Base-by-base conservation (phyloP, 2,888 invertebrate species). In the Bombyx huttoni region DNA sequence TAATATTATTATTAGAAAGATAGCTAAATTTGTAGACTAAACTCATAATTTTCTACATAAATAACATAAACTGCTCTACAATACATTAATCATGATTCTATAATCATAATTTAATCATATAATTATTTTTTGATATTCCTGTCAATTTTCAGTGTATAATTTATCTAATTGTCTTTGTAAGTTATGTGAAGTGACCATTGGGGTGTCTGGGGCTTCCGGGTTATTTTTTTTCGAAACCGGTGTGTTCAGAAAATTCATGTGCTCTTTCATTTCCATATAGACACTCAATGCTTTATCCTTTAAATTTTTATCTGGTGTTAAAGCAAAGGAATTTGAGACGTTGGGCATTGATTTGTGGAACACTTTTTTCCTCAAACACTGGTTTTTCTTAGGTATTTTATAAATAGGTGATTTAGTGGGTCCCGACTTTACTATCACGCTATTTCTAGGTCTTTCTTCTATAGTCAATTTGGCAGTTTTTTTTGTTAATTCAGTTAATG, bases 231-330 rank as follows among this genome's bases (percentile, higher is more conserved):
- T 81, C 0, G 67, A 62, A 12, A 70, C 56, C 5, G 87, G 88
- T 8, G 88, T 87, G 50, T 65, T 78, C 40, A 88, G 59, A 55
- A 85, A 88, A 49, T 75, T 72, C 76, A 86, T 78, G 8, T 76
- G 70, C 56, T 79, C 73, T 49, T 85, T 88, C 73, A 84, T 79
- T 56, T 82, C 64, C 78, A 85, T 71, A 40, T 88, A 87, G 70
- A 86, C 76, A 55, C 65, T 71, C 8, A 78, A 57, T 10, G 84
- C 86, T 63, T 59, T 70, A 7, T 62, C 63, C 1, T 73, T 70
- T 60, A 64, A 65, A 12, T 71, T 65, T 58, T 73, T 80, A 1
- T 58, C 60, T 0, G 84, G 79, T 1, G 76, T 73, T 13, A 61
- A 55, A n/a, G 62, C 56, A 12, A 53, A 24, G 2, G 24, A 59